Evolutionary conservation across 2,797 vertebrate genomes (phyloP).

Genomic region (Mycteria americana): DNA sequence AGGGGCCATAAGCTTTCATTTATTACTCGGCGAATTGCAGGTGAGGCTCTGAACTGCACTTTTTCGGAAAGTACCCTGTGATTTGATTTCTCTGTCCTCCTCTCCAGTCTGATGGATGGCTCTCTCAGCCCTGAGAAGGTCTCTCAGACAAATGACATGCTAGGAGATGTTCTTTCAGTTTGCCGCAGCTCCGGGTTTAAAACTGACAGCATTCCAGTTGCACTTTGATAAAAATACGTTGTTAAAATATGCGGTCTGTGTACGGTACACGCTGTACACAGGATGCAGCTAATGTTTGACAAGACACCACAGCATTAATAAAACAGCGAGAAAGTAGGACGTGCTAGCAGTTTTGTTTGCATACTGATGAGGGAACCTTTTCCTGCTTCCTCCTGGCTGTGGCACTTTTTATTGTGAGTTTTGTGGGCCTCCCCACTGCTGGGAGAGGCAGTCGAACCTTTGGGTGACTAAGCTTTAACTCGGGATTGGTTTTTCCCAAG

Average conservation of each 20-base stretch:
- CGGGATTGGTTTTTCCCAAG: rapidly evolving
- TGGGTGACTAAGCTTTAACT: not conserved
- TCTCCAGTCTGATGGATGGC: not conserved
- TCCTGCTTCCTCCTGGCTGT: not conserved
- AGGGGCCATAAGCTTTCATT: not conserved
- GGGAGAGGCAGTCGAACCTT: not conserved
- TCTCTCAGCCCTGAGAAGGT: not conserved
- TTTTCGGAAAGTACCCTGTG: not conserved
- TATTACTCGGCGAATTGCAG: not conserved
- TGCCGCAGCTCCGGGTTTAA: not conserved
- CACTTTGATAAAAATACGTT: conserved; percentile 19
- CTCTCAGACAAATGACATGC: not conserved
- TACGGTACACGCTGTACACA: not conserved
- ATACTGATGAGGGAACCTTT: not conserved
- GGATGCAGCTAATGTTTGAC: conserved; percentile 16
- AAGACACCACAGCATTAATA: not conserved
- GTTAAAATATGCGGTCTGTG: conserved; percentile 4
- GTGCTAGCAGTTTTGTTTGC: not conserved
- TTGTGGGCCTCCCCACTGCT: not conserved
- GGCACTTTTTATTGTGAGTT: rapidly evolving
- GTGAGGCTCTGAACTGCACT: not conserved
- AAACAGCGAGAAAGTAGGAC: not conserved
- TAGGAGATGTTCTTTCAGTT: not conserved
- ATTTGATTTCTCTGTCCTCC: not conserved
- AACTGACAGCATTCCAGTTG: not conserved